phyloP scores from a whole-genome alignment of 1,140 invertebrate genomes.

The Ips nitidus region DNA sequence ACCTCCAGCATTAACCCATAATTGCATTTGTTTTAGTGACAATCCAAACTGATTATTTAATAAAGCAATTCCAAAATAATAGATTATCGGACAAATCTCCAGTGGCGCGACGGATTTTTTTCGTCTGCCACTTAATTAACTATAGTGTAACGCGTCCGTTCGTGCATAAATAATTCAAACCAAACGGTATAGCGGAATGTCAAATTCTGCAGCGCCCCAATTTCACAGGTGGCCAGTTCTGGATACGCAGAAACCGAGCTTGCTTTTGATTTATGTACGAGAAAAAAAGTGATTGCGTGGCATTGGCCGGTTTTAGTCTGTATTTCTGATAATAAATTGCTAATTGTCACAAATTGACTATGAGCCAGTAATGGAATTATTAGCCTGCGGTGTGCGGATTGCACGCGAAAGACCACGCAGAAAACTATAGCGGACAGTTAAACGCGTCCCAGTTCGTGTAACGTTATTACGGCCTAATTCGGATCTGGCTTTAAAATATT shows the following conservation, averaged over 20 bases:
- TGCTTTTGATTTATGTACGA: conserved; percentile 24
- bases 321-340: conserved; percentile 30
- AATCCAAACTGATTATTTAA: conserved; percentile 29
- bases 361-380: conserved; percentile 20
- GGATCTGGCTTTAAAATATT: conserved; percentile 6
- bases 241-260: conserved; percentile 29
- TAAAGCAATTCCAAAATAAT: conserved; percentile 28
- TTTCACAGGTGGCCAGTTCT: conserved; percentile 35
- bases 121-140: conserved; percentile 28
- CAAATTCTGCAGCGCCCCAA: conserved; percentile 31
- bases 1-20: conserved; percentile 15
- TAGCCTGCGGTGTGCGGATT: conserved; percentile 1
- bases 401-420: background rate
- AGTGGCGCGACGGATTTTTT: background rate
- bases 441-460: background rate
- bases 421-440: conserved; percentile 1
- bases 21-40: conserved; percentile 24
- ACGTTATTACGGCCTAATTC: conserved; percentile 2
- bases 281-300: conserved; percentile 35
- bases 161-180: conserved; percentile 34
- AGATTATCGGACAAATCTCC: conserved; percentile 13
- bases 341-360: conserved; percentile 21
- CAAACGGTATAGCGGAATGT: conserved; percentile 27
- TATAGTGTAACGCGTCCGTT: conserved; percentile 32
- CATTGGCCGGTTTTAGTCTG: conserved; percentile 2